Percentiles rank a stretch among this genome's conserved stretches.
These are phyloP conservation scores for Aphelenchoides avenae DNA, from an alignment of 1,140 invertebrate genomes.

Conservation along the genomic window DNA sequence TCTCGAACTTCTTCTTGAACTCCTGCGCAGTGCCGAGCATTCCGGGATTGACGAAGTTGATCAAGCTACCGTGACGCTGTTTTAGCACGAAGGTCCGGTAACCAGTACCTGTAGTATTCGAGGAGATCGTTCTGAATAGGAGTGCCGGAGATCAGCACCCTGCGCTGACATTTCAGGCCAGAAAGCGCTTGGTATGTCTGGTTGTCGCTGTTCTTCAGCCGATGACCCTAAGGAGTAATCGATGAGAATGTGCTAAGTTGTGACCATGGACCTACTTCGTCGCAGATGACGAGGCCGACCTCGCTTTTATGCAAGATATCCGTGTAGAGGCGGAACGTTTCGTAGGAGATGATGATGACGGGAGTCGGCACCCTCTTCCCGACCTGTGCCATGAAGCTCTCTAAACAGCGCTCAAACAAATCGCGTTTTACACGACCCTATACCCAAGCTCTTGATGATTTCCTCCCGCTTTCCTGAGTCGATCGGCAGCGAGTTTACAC, in stretches of 20 bases:
- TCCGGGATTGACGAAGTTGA: slow-evolving; percentile 97
- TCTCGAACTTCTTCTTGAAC: slow-evolving; percentile 72
- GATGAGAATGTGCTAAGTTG: no score
- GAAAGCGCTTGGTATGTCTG: slow-evolving; percentile 92
- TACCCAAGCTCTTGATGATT: slow-evolving; percentile 50
- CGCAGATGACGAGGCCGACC: slow-evolving; percentile 91
- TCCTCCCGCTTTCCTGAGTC: slow-evolving; percentile 53
- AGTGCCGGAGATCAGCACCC: slow-evolving; percentile 93
- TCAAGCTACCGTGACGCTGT: no score
- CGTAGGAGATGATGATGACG: slow-evolving; percentile 95
- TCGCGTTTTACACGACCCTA: no score
- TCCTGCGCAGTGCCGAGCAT: slow-evolving; percentile 66
- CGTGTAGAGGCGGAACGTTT: slow-evolving; percentile 91
- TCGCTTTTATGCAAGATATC: slow-evolving; percentile 80
- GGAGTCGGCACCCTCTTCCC: slow-evolving; percentile 73
- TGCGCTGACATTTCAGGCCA: slow-evolving; percentile 70
- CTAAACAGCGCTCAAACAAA: slow-evolving; percentile 49
- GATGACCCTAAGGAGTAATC: slow-evolving; percentile 70
- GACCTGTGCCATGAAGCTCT: slow-evolving; percentile 60
- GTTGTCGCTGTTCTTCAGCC: slow-evolving; percentile 95
- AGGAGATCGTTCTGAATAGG: slow-evolving; percentile 98
- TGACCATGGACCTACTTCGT: slow-evolving; percentile 80
- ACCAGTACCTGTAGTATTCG: slow-evolving; percentile 71
- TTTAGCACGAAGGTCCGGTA: no score
- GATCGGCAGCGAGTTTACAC: slow-evolving; percentile 73